A percentile compares a stretch with the other conserved stretches of the same genome.
phyloP scores from a whole-genome alignment of 2,113 vertebrate genomes.

The Actinemys pallida region DNA sequence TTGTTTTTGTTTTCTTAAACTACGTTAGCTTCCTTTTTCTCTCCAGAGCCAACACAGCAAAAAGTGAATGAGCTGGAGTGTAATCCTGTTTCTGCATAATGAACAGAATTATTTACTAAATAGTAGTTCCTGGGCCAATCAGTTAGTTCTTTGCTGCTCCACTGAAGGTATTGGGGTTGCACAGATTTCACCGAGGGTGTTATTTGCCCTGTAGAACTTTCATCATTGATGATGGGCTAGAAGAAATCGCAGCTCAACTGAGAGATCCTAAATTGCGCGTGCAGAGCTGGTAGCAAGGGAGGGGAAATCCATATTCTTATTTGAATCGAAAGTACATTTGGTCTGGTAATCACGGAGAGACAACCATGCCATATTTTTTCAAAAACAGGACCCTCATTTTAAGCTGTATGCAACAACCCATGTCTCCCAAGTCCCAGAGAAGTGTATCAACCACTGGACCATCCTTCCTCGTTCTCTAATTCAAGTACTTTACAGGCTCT shows the following conservation, averaged over 20 bases:
- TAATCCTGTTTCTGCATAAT: not conserved
- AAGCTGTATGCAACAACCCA: not conserved
- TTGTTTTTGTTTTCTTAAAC: not conserved
- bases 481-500: not conserved
- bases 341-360: not conserved
- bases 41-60: rapidly evolving
- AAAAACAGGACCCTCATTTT: rapidly evolving
- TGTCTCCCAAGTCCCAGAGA: too few species aligned
- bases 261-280: rapidly evolving
- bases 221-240: not conserved
- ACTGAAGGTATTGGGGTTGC: not conserved
- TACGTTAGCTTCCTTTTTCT: not conserved
- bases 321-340: not conserved
- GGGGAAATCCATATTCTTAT: rapidly evolving
- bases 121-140: not conserved
- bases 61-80: not conserved
- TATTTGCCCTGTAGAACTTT: rapidly evolving
- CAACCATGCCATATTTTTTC: not conserved
- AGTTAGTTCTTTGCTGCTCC: not conserved
- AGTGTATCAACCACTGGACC: not conserved
- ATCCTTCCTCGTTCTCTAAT: not conserved
- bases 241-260: not conserved
- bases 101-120: rapidly evolving
- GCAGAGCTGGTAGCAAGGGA: not conserved
- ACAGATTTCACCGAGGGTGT: rapidly evolving